phyloP scores from a whole-genome alignment of 2,888 invertebrate genomes.

The Pollenia labialis region DNA sequence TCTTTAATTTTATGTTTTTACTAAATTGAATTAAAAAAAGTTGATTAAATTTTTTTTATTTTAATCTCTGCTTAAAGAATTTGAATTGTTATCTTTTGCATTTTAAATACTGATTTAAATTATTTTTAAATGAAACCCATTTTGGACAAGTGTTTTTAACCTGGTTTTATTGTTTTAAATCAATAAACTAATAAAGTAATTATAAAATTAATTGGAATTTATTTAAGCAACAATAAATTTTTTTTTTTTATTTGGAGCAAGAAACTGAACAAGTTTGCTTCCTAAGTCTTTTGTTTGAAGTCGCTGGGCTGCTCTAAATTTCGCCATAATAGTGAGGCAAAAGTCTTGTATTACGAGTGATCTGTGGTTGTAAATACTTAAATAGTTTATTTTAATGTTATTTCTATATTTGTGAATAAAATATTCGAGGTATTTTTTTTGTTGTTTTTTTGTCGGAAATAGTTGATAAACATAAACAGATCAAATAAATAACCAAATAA shows the following conservation, averaged over 20 bases:
- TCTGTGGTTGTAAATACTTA: too few species aligned
- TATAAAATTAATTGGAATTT: constrained; percentile 4
- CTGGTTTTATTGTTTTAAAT: neutral
- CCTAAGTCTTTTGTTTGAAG: constrained; percentile 41
- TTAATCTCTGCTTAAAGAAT: constrained; percentile 1
- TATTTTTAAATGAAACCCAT: neutral
- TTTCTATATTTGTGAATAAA: too few species aligned
- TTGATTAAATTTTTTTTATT: constrained; percentile 3
- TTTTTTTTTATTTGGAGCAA: neutral
- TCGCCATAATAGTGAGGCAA: too few species aligned
- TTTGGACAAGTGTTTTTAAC: neutral
- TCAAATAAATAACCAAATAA: too few species aligned
- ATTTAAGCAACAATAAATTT: neutral
- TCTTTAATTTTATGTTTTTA: constrained; percentile 5
- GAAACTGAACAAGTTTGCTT: neutral
- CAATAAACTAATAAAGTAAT: constrained; percentile 22
- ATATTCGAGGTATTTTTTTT: too few species aligned
- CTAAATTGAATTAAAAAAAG: neutral
- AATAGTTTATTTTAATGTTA: too few species aligned
- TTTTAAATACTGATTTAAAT: neutral
- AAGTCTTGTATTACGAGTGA: too few species aligned
- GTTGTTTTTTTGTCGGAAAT: too few species aligned
- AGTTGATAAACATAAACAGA: too few species aligned
- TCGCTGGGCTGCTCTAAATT: neutral
- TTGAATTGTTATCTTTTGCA: constrained; percentile 8